A percentile compares a stretch with the other conserved stretches of the same genome.
Evolutionary conservation across 2,797 vertebrate species (phyloP).

Genomic region (Hypotaenidia philippensis): DNA sequence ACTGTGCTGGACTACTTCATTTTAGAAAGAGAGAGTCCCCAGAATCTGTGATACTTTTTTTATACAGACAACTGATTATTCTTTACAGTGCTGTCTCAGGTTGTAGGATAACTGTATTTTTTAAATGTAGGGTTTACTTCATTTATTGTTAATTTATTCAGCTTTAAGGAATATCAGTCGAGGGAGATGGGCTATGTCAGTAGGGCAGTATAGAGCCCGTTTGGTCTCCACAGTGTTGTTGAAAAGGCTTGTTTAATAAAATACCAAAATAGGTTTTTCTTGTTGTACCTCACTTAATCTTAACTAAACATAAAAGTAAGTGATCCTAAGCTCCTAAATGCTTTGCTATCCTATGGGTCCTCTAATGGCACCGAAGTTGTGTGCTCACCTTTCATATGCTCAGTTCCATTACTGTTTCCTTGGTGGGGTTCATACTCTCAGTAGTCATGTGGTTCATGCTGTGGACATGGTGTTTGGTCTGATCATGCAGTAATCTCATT

Average conservation of each 20-base stretch:
- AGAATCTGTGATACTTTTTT: background rate
- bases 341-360: background rate
- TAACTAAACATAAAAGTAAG: background rate
- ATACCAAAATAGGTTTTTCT: background rate
- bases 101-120: background rate
- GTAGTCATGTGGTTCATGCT: background rate
- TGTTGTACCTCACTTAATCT: background rate
- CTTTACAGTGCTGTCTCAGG: background rate
- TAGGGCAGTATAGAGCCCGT: background rate
- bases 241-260: background rate
- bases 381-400: background rate
- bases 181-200: background rate
- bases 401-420: background rate
- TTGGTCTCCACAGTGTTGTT: background rate
- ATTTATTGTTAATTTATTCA: background rate
- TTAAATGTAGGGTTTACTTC: background rate
- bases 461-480: fast-evolving
- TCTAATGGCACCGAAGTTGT: background rate
- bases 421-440: background rate
- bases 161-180: background rate
- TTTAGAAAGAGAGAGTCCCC: background rate
- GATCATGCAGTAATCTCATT: background rate
- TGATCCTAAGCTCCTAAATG: background rate
- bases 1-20: background rate
- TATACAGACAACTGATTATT: background rate